These are phyloP conservation scores for Cynopterus sphinx DNA, from an alignment of 2,797 vertebrate species.

Conservation along the genomic window DNA sequence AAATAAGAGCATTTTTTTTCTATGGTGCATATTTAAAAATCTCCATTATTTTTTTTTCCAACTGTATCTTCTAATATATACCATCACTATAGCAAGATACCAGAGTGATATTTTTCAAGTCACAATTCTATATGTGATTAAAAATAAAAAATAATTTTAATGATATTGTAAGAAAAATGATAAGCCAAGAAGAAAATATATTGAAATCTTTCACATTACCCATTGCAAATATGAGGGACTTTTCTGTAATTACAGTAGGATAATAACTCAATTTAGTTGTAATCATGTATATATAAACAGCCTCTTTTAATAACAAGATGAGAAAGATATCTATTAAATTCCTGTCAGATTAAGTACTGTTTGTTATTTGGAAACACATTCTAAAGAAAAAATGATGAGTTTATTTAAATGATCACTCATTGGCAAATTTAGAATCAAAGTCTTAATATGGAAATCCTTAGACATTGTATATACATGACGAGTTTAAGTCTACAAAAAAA, in stretches of 20 bases:
- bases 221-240: background rate
- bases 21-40: background rate
- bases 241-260: background rate
- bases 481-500: background rate
- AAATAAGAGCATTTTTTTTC: background rate
- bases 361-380: background rate
- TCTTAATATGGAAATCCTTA: background rate
- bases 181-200: background rate
- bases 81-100: background rate
- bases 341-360: background rate
- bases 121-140: background rate
- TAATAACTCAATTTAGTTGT: background rate
- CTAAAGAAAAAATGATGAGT: background rate
- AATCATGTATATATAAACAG: background rate
- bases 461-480: background rate
- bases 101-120: background rate
- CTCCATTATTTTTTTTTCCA: background rate
- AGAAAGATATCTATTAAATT: constrained; percentile 23
- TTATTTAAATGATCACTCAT: background rate
- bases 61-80: background rate
- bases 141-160: background rate
- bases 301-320: background rate
- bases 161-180: background rate
- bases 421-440: background rate
- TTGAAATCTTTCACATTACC: background rate